Base-by-base conservation (phyloP, 1,140 invertebrate species). In the Lepidotrigona ventralis region DNA sequence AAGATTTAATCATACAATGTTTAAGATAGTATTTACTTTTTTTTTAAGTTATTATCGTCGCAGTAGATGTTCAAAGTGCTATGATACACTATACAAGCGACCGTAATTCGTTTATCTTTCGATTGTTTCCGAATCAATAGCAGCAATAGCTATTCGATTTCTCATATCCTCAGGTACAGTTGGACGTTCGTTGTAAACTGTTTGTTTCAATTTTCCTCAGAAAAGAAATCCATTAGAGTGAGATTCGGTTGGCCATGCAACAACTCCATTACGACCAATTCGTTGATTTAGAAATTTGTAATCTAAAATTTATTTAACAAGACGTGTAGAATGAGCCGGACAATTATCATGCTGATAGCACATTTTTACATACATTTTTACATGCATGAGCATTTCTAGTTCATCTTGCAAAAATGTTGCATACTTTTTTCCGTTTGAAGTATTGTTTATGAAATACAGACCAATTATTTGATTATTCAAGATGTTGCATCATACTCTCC, bases 401-500 rank as follows among this genome's bases (percentile, higher is more conserved):
- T 58, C 21, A 21, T 58, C 8, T 21, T 58, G 56, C 19, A 58
- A 19, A 0, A 58, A 21, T 21, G 56, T 58, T 53, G 17, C 56
- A 58, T 19, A 58, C 56, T 58, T 58, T 58, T 58, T 1, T 58
- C 56, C 56, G 2, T 58, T 58, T 58, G 17, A 23, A 19, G 19
- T 58, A 58, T 17, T 17, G 17, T 21, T 53, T 53, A 53, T 53
- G 14, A 53, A 53, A 53, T 53, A 53, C 26, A n/a, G 9, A 3
- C 4, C 70, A 74, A 39, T 46, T 60, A 60, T 74, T 74, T 74
- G 21, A 5, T 74, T 60, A 8, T 60, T 74, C 11, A 74, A 74
- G 1, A 68, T 76, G 17, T 26, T 12, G 9, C 2, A 46, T 56
- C 72, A 74, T 9, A 74, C n/a, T 39, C 11, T 12, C 3, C 3